Percentiles rank a stretch among this genome's conserved stretches.
Conservation (phyloP, 2,113 vertebrate species). For the Sphaerodactylus townsendi region DNA sequence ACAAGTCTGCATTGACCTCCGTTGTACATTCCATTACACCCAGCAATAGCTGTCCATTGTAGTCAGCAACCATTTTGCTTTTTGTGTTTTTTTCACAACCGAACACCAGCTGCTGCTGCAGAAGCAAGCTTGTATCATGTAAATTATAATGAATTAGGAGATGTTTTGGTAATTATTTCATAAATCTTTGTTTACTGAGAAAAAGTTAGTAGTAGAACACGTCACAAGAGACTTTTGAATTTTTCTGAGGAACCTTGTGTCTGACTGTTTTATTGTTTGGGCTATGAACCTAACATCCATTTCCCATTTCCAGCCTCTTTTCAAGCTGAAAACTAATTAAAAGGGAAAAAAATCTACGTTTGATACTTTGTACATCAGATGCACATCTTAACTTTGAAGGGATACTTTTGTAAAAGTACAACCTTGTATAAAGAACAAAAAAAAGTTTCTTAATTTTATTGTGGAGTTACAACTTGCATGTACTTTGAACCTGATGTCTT, state of each 20-base stretch:
- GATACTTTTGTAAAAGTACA: constrained; percentile 90
- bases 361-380: constrained; percentile 93
- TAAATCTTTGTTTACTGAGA: constrained; percentile 79
- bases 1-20: constrained; percentile 75
- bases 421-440: constrained; percentile 88
- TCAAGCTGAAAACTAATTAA: constrained; percentile 79
- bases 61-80: constrained; percentile 80
- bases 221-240: constrained; percentile 79
- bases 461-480: constrained; percentile 83
- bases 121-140: constrained; percentile 80
- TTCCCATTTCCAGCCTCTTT: constrained; percentile 84
- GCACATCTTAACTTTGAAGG: constrained; percentile 89
- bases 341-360: constrained; percentile 76
- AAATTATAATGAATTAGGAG: constrained; percentile 79
- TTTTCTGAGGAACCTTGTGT: constrained; percentile 75
- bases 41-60: constrained; percentile 83
- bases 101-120: constrained; percentile 81
- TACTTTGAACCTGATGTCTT: constrained; percentile 76
- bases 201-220: constrained; percentile 73
- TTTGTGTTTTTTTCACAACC: constrained; percentile 81
- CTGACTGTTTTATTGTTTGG: constrained; percentile 73
- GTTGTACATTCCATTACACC: constrained; percentile 80
- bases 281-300: constrained; percentile 80
- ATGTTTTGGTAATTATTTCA: constrained; percentile 83
- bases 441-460: constrained; percentile 84